These are phyloP conservation scores for Exephanes ischioxanthus DNA, from an alignment of 2,888 invertebrate genomes.

Conservation along the genomic window DNA sequence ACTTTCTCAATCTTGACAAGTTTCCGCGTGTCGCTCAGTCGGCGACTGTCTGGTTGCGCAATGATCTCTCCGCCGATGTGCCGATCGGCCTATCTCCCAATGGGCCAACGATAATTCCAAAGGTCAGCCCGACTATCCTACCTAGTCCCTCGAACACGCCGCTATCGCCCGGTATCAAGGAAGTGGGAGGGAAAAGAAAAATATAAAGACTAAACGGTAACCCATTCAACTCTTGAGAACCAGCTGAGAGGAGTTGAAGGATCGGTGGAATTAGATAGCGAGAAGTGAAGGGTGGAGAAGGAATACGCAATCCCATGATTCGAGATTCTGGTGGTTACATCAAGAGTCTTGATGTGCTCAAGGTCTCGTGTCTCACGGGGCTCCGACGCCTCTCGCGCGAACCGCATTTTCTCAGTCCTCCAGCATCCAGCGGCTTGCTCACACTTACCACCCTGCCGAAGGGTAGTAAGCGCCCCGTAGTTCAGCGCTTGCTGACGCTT, in stretches of 20 bases:
- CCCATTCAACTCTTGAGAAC: not conserved
- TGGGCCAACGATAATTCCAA: not conserved
- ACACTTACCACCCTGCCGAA: slow-evolving; percentile 16
- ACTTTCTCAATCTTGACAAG: not conserved
- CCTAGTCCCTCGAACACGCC: not conserved
- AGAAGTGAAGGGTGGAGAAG: not conserved
- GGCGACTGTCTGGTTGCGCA: not conserved
- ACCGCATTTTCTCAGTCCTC: slow-evolving; percentile 1
- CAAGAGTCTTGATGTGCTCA: slow-evolving; percentile 8
- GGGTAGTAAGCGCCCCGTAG: slow-evolving; percentile 15
- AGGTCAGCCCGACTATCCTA: not conserved
- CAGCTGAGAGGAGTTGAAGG: too few relatives aligned
- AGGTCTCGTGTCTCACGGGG: slow-evolving; percentile 16
- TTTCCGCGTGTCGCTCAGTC: not conserved
- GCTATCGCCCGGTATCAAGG: not conserved
- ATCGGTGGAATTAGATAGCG: not conserved
- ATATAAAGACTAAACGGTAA: not conserved
- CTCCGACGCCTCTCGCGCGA: slow-evolving; percentile 7
- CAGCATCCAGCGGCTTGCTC: not conserved
- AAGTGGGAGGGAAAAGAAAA: too few relatives aligned
- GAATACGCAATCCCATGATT: not conserved
- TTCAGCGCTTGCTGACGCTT: not conserved
- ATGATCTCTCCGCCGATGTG: not conserved
- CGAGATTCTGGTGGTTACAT: slow-evolving; percentile 25
- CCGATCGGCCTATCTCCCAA: not conserved